Conservation (phyloP, 1,140 invertebrate genomes). For the Ectropis grisescens region DNA sequence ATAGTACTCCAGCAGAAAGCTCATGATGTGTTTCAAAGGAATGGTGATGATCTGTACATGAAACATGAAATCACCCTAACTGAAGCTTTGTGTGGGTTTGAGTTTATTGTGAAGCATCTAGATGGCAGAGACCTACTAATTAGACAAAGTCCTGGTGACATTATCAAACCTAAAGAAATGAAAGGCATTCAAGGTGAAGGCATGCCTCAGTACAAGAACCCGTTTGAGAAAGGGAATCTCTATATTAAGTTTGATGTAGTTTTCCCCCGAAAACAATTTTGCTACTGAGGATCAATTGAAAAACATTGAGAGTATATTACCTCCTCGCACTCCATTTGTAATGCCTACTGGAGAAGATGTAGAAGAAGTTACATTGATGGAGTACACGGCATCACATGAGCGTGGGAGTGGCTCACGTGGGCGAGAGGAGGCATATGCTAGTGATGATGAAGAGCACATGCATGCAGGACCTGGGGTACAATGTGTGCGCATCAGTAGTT, state of each 20-base stretch:
- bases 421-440: constrained; percentile 76
- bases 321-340: constrained; percentile 74
- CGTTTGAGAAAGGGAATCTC: constrained; percentile 88
- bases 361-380: constrained; percentile 86
- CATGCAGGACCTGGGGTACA: constrained; percentile 73
- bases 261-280: constrained; percentile 89
- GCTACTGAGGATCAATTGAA: constrained; percentile 76
- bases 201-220: constrained; percentile 89
- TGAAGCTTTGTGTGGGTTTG: constrained; percentile 93
- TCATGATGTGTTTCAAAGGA: constrained; percentile 83
- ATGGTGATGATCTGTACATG: constrained; percentile 83
- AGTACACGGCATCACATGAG: constrained; percentile 78
- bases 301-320: constrained; percentile 79
- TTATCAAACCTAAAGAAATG: constrained; percentile 84
- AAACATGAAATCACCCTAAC: constrained; percentile 81
- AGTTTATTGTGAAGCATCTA: constrained; percentile 84
- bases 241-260: constrained; percentile 88
- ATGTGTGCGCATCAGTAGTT: constrained; percentile 80
- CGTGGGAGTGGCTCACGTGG: constrained; percentile 47
- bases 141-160: constrained; percentile 78
- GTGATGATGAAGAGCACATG: constrained; percentile 76
- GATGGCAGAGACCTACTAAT: constrained; percentile 86
- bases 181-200: constrained; percentile 89
- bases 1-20: constrained; percentile 89
- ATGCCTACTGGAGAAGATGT: constrained; percentile 82